Evolutionary conservation across 2,888 invertebrate species (phyloP).

Genomic region (Hirtodrosophila cameraria): DNA sequence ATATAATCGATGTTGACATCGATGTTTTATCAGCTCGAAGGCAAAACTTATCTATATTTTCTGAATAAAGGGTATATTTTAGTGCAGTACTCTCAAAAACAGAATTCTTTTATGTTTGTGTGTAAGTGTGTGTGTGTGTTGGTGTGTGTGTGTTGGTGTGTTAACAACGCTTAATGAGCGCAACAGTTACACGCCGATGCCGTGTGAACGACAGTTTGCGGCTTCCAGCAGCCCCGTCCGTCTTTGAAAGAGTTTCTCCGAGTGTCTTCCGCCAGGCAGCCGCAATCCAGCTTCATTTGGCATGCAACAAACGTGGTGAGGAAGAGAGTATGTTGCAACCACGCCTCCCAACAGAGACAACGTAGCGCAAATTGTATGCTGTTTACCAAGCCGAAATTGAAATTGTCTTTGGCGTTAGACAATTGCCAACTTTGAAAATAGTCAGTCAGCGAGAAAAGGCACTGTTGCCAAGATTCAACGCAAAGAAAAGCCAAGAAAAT

Average conservation of each 20-base stretch:
- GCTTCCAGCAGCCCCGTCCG: constrained; percentile 23
- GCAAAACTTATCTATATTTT: no score
- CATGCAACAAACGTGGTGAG: constrained; percentile 75
- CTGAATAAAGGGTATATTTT: no score
- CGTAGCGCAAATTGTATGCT: constrained; percentile 12
- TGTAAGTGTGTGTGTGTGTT: no score
- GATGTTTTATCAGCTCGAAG: no score
- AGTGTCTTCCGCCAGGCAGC: constrained; percentile 20
- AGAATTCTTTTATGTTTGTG: no score
- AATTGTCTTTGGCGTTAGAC: constrained; percentile 50
- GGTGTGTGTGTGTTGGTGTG: constrained; percentile 6
- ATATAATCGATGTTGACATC: no score
- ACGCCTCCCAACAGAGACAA: constrained; percentile 5
- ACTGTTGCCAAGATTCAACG: no score
- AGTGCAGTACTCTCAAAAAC: no score
- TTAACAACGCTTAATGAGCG: constrained; percentile 45
- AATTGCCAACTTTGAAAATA: constrained; percentile 41
- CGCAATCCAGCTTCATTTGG: constrained; percentile 62
- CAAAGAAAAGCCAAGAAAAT: no score
- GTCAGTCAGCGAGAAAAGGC: not conserved
- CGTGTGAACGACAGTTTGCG: constrained; percentile 49
- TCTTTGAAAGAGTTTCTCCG: constrained; percentile 35
- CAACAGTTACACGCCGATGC: constrained; percentile 49
- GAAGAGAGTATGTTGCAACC: constrained; percentile 51
- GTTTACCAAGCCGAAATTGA: constrained; percentile 61